These are phyloP conservation scores for Eustalomyia histrio DNA, from an alignment of 2,888 invertebrate genomes.

Conservation along the genomic window DNA sequence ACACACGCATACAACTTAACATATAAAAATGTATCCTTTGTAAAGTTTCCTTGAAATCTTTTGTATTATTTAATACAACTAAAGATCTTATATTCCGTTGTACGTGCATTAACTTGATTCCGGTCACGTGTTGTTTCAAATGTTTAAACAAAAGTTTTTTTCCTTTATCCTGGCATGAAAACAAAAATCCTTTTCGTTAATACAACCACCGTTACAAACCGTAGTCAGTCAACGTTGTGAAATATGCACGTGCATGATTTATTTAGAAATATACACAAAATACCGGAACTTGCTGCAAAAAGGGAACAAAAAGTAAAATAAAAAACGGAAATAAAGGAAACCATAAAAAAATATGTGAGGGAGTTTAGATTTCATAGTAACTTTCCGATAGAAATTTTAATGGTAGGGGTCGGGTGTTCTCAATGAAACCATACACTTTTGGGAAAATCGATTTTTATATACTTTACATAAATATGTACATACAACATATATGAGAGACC, in stretches of 20 bases:
- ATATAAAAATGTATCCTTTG: slow-evolving; percentile 8
- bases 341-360: slow-evolving; percentile 48
- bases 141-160: slow-evolving; percentile 44
- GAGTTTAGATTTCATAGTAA: slow-evolving; percentile 30
- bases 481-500: background rate
- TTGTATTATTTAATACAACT: background rate
- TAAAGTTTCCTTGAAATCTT: slow-evolving; percentile 6
- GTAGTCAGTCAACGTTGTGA: slow-evolving; percentile 46
- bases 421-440: slow-evolving; percentile 62
- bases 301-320: background rate
- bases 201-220: slow-evolving; percentile 49
- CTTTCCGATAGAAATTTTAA: background rate
- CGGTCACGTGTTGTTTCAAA: slow-evolving; percentile 68
- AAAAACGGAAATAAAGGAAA: slow-evolving; percentile 44
- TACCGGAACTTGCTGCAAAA: slow-evolving; percentile 60
- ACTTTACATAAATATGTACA: slow-evolving; percentile 3
- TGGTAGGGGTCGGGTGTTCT: slow-evolving; percentile 1
- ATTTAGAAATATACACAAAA: slow-evolving; percentile 44
- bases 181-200: slow-evolving; percentile 12
- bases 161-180: slow-evolving; percentile 31
- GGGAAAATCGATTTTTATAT: slow-evolving; percentile 66
- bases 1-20: background rate
- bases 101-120: slow-evolving; percentile 68
- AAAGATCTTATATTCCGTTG: slow-evolving; percentile 56
- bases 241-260: slow-evolving; percentile 59